These are phyloP conservation scores for Ganaspis brasiliensis DNA, from an alignment of 2,888 invertebrate species.

Conservation along the genomic window DNA sequence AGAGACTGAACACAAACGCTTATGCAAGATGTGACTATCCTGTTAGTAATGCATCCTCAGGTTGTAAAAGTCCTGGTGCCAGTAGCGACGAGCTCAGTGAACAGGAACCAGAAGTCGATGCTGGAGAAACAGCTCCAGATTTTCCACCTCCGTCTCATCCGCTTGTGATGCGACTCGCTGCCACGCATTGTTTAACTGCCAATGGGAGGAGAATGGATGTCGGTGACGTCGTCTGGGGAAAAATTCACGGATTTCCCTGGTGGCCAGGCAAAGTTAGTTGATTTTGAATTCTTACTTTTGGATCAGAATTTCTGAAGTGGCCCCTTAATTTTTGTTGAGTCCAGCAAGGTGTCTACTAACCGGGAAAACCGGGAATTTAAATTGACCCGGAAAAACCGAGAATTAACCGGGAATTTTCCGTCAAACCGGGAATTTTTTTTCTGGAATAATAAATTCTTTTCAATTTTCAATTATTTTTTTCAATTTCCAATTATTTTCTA, in stretches of 20 bases:
- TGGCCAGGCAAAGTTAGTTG: constrained; percentile 89
- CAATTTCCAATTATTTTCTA: too few species aligned
- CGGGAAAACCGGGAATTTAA: too few species aligned
- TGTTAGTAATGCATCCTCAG: constrained; percentile 80
- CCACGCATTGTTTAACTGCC: constrained; percentile 82
- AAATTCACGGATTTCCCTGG: constrained; percentile 93
- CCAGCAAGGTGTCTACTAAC: too few species aligned
- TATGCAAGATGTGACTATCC: constrained; percentile 82
- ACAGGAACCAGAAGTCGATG: constrained; percentile 75
- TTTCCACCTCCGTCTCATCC: constrained; percentile 82
- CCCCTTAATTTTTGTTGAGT: too few species aligned
- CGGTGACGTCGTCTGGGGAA: constrained; percentile 94
- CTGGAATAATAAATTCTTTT: too few species aligned
- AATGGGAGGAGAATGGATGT: constrained; percentile 83
- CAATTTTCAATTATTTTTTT: too few species aligned
- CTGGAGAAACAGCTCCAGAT: constrained; percentile 81
- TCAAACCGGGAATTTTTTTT: too few species aligned
- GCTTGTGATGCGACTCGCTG: constrained; percentile 83
- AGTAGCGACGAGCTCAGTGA: constrained; percentile 80
- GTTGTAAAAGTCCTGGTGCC: constrained; percentile 81
- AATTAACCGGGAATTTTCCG: too few species aligned
- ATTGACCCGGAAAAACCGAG: too few species aligned
- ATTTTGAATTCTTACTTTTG: not conserved
- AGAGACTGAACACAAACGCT: constrained; percentile 87
- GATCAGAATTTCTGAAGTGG: too few species aligned